Conservation (phyloP, 64 coral and sea anemone species). For the Acropora tenuis region DNA sequence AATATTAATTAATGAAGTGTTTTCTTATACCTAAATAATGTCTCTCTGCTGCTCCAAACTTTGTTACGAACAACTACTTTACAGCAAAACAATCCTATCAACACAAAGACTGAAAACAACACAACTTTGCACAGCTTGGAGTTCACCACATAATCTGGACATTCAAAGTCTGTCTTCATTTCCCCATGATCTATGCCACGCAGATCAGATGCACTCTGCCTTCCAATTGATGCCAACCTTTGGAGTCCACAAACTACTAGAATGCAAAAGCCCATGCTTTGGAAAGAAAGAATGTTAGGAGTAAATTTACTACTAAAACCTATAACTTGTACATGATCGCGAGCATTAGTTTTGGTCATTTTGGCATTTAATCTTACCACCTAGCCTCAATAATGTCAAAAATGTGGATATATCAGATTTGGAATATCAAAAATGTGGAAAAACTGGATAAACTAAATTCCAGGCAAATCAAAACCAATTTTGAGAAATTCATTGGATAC, state of each 20-base stretch:
- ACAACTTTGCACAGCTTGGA: background rate
- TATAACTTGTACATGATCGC: too few relatives aligned
- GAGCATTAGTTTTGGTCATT: too few relatives aligned
- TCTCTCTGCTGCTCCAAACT: conserved; percentile 88
- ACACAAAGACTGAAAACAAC: conserved; percentile 19
- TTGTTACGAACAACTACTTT: conserved; percentile 73
- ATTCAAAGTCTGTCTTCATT: background rate
- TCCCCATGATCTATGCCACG: background rate
- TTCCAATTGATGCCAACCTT: conserved; percentile 38
- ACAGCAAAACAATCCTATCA: conserved; percentile 77
- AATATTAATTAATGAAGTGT: background rate
- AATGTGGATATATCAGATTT: too few relatives aligned
- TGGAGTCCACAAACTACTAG: conserved; percentile 75
- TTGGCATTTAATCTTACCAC: too few relatives aligned
- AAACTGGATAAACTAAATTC: too few relatives aligned
- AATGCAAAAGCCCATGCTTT: conserved; percentile 86
- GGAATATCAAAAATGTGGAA: too few relatives aligned
- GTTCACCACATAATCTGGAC: background rate
- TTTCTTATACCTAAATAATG: conserved; percentile 72
- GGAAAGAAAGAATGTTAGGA: conserved; percentile 1
- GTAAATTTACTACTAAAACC: background rate
- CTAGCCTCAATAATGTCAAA: too few relatives aligned
- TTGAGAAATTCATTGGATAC: too few relatives aligned
- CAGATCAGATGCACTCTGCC: background rate
- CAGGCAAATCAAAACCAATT: too few relatives aligned